Evolutionary conservation across 2,797 vertebrate species (phyloP).

Genomic region (Phoxinus dragarum): DNA sequence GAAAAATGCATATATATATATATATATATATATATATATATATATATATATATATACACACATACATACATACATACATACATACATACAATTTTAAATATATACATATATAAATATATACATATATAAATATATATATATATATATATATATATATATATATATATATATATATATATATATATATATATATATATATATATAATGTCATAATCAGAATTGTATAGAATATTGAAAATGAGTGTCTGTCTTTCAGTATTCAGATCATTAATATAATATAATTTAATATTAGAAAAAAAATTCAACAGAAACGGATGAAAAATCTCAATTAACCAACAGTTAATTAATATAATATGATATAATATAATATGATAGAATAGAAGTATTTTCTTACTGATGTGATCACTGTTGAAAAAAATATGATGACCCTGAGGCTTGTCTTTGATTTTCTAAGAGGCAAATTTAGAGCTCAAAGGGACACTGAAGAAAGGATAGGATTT

Average conservation of each 20-base stretch:
- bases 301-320: not conserved
- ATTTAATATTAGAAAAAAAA: not conserved
- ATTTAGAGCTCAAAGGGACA: conserved; percentile 31
- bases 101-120: too few species aligned
- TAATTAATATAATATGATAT: not conserved
- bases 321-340: not conserved
- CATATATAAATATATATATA: not conserved
- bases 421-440: conserved; percentile 27
- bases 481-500: conserved; percentile 43
- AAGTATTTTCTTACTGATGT: not conserved
- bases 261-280: not conserved
- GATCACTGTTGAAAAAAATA: conserved; percentile 15
- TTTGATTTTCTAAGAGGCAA: conserved; percentile 45
- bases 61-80: too few species aligned
- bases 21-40: not conserved
- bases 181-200: not conserved
- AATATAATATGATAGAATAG: not conserved
- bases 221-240: not conserved
- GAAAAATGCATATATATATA: not conserved
- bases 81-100: too few species aligned
- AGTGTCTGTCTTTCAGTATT: not conserved
- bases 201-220: not conserved
- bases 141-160: not conserved
- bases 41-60: too few species aligned
- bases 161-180: too few species aligned